Base-by-base conservation (phyloP, 2,888 invertebrate genomes). In the Phrixothrix hirtus region DNA sequence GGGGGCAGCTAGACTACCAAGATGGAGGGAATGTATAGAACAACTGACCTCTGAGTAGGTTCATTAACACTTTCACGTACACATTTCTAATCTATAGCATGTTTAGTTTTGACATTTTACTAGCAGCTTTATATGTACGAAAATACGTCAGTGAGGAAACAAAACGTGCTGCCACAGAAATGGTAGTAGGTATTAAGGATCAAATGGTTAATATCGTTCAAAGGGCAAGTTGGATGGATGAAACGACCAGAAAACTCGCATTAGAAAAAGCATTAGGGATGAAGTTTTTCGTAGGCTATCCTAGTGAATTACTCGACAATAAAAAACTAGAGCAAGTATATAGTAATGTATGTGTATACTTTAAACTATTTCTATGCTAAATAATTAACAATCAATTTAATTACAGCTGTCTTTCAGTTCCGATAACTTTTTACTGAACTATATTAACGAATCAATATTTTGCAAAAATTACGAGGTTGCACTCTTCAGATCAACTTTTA, bases 71-170 rank as follows among this genome's bases (percentile, higher is more conserved):
- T n/a, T n/a, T n/a, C 45, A 30, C 26, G 7, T 5, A 50, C n/a
- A n/a, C n/a, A n/a, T n/a, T n/a, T 12, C 9, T 7, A 26, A 13
- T 32, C 6, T 43, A 12, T 25, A 30, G 3, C 15, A 11, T 35
- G 56, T 62, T 48, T 74, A 85, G 85, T 64, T 78, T 87, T 72
- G 79, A 82, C 14, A 81, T 85, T 37, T 83, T 86, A 5, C 83
- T 85, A 14, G 90, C 90, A 15, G 86, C 92, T 1, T 78, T 92
- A 7, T 93, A 92, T 73, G 89, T 92, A 1, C 80, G 86, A 44
- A 86, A 87, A 68, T 87, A 88, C 70, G 92, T 93, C 77, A 83
- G 89, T 58, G 87, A 92, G 70, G 84, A 88, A 42, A 88, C 92
- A 0, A 90, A 92, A 72, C 81, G 84, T 34, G 87, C 85, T 60